Evolutionary conservation across 2,797 vertebrate species (phyloP), one percentile per base, ranked within the genome.

Genomic region (Remorina albescens): DNA sequence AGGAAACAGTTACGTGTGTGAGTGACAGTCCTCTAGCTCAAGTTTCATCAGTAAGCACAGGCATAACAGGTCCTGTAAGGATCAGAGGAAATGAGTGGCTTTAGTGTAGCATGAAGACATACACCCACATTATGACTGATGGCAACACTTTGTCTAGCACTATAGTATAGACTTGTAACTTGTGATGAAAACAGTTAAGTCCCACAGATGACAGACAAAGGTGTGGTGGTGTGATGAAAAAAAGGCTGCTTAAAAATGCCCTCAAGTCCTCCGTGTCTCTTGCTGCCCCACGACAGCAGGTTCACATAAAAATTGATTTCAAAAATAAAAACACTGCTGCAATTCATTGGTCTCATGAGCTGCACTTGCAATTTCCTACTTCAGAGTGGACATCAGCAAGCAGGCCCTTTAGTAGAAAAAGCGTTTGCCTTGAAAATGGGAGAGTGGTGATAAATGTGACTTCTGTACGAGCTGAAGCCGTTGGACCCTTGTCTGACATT

Each of bases 61-160:
- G 59, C 25, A 73, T 68, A 74, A 21, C 71, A 71, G 74, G 68
- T 74, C 58, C 62, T 50, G 53, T 53, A n/a, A 71, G 36, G 59
- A 67, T 69, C 30, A 67, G 28, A 46, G 42, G 28, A 63, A 57
- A 32, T 16, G 10, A 61, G 44, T 18, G 5, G 53, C 71, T 69
- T 62, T 46, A 44, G 53, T 67, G 70, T 51, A 26, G 13, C 25
- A 49, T 37, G 9, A 46, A 39, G 13, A 30, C 30, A 6, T 11
- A 30, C 46, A 36, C 41, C 21, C 21, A 64, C 42, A 30, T n/a
- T 36, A 19, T 19, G 26, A 39, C 1, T 0, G 13, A 64, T 21
- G 34, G 58, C 55, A 30, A 65, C 46, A 61, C 19, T 51, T 15
- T 46, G 28, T 61, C 13, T 18, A 74, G n/a, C 18, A 13, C 41